These are phyloP conservation scores for Parthenolecanium corni DNA, from an alignment of 2,888 invertebrate genomes.

Conservation along the genomic window DNA sequence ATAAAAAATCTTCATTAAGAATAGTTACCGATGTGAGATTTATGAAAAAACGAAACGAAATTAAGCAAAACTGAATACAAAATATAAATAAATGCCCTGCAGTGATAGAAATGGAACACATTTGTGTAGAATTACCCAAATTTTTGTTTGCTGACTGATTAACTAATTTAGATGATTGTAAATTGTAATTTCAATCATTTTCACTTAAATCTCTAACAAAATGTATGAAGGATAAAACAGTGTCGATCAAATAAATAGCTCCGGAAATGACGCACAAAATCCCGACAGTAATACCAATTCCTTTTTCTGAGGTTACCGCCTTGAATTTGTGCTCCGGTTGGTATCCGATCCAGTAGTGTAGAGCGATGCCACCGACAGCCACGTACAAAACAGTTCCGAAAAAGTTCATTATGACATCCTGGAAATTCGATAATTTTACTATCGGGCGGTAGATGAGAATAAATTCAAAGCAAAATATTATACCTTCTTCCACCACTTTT, in stretches of 20 bases:
- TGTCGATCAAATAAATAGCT: constrained; percentile 67
- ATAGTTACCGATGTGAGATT: no score
- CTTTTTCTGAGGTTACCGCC: constrained; percentile 60
- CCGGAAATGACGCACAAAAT: constrained; percentile 67
- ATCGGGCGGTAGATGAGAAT: no score
- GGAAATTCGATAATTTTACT: no score
- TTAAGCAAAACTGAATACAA: no score
- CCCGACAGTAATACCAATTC: constrained; percentile 70
- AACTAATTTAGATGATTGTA: not conserved
- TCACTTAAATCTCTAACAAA: constrained; percentile 48
- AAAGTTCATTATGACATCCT: constrained; percentile 84
- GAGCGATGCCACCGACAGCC: constrained; percentile 70
- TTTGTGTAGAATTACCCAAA: no score
- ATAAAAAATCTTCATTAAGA: no score
- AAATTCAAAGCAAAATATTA: no score
- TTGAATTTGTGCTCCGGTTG: constrained; percentile 65
- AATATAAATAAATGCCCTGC: no score
- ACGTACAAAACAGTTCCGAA: constrained; percentile 74
- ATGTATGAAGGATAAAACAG: constrained; percentile 62
- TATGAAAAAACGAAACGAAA: no score
- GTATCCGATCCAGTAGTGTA: constrained; percentile 83
- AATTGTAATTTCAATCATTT: not conserved
- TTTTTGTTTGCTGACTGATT: not conserved
- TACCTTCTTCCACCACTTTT: no score
- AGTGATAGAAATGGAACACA: no score